Percentiles rank a stretch among this genome's conserved stretches.
These are phyloP conservation scores for Elaphurus davidianus DNA, from an alignment of 2,113 vertebrate genomes.

Conservation along the genomic window DNA sequence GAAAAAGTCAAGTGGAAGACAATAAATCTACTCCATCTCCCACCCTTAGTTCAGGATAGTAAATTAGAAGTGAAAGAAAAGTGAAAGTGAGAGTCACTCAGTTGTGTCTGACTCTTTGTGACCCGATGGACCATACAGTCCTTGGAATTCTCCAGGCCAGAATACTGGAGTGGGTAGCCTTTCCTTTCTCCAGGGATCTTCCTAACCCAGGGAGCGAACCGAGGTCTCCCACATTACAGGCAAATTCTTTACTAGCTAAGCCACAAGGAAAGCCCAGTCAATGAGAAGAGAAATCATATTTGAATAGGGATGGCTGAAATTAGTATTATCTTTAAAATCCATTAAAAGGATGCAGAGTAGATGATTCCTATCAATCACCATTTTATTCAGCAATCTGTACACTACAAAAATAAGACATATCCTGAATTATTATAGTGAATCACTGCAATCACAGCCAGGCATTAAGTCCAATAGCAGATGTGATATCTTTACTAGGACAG, in stretches of 20 bases:
- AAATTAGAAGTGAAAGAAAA: background rate
- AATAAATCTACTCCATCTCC: background rate
- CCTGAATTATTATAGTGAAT: background rate
- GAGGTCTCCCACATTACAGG: background rate
- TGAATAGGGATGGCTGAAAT: background rate
- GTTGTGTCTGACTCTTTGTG: background rate
- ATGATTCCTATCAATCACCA: background rate
- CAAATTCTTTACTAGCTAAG: background rate
- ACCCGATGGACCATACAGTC: background rate
- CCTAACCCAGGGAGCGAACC: background rate
- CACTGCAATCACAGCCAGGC: background rate
- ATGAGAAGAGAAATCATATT: background rate
- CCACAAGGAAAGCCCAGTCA: background rate
- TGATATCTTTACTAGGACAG: background rate
- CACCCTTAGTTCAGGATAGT: background rate
- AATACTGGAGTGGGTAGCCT: background rate
- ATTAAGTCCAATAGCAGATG: background rate
- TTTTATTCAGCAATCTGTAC: background rate
- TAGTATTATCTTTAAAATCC: background rate
- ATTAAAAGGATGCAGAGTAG: background rate
- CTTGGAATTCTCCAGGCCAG: background rate
- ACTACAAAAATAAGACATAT: background rate
- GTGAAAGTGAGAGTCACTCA: background rate
- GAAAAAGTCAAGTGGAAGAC: background rate
- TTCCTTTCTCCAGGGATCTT: background rate